Base-by-base conservation (phyloP, 2,113 vertebrate species). In the Phalacrocorax carbo region DNA sequence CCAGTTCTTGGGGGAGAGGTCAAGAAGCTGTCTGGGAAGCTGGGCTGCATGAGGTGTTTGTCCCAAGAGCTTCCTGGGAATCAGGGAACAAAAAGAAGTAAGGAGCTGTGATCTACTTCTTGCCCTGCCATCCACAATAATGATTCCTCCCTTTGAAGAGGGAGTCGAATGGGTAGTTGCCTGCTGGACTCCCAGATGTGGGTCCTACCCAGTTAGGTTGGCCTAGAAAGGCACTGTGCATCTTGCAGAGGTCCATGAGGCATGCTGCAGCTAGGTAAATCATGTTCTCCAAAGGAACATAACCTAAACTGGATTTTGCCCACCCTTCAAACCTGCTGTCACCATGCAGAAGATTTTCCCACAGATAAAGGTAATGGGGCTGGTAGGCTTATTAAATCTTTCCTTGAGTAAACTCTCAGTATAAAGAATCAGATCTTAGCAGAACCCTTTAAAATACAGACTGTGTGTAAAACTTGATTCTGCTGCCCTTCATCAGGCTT, bases 171-270 rank as follows among this genome's bases (percentile, higher is more conserved):
- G 22, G 32, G 62, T 46, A 61, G 49, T 6, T 93, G 84, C 62
- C 25, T 15, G 8, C 27, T 7, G 9, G 7, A 13, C 7, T 5
- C 14, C 17, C 20, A 38, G 25, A 22, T 0, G 4, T 13, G 23
- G 3, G 12, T 70, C 26, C 42, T 84, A 22, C 10, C 10, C 44
- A 73, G 54, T 11, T 46, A 5, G 29, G 17, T 27, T 71, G 51
- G 18, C 27, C 40, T 52, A 68, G 60, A 64, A 73, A 46, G 26
- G 15, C 52, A 13, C 38, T 0, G 2, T 17, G 36, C 11, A 18
- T 17, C 62, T 38, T 0, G 0, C 20, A 48, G 66, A 80, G 58
- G 29, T 68, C 22, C 32, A 16, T 0, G 0, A 9, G 60, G 21
- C 8, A 1, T 34, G 20, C 46, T 84, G 75, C 54, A 48, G 25